Base-by-base conservation (phyloP, 30 jellyfish, hydroid and myxozoan genomes). In the Turritopsis dohrnii region DNA sequence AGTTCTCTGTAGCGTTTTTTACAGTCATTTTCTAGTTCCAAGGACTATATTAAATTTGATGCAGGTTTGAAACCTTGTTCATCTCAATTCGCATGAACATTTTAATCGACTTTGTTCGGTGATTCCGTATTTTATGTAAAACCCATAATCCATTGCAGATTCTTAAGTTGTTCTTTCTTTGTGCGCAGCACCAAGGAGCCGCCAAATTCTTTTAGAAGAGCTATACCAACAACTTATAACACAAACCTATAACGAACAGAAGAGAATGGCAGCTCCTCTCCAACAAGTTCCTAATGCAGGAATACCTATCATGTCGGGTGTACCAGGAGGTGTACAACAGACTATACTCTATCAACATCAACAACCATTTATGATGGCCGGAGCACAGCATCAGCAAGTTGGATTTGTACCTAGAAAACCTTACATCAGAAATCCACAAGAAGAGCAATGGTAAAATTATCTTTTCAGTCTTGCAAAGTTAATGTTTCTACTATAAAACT, bases 321-420 rank as follows among this genome's bases (percentile, higher is more conserved):
- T 52, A 26, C 84, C 84, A 76, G 69, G 60, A 41, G 60, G 52
- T n/a, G 29, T 24, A 23, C 83, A 74, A 29, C 83, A 28, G 24
- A 0, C 83, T 74, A 54, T 80, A 22, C 82, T 80, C 65, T 80
- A 80, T 65, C 87, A 80, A 21, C 87, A n/a, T n/a, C n/a, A 80
- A 53, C 87, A 80, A 53, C 87, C 87, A 22, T 30, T 80, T 71
- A 60, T 80, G 21, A 22, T 65, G 52, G 87, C 80, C 28, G 87
- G 72, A 28, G 72, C 65, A 18, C 84, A 28, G 87, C 52, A n/a
- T 27, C 80, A 65, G 21, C 60, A 80, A 7, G 26, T 76, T 16
- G 71, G 71, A n/a, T 26, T 23, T 23, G 53, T 23, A 22, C 87
- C 87, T 16, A 16, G 52, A 0, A 71, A 65, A 21, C 87, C 87